Base-by-base conservation (phyloP, 1,140 invertebrate genomes). In the Nebria ingens region DNA sequence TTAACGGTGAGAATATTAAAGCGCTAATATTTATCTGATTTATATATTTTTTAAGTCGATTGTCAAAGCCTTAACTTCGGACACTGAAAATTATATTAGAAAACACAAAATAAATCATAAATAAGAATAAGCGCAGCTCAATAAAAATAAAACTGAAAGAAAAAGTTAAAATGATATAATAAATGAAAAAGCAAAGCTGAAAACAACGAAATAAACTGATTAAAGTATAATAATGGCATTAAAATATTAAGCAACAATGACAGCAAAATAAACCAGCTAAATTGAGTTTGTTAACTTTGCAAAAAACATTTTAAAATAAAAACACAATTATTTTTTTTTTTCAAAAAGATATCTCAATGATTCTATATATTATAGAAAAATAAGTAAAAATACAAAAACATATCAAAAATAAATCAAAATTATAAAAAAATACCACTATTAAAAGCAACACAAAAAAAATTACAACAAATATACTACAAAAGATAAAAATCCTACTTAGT, bases 71-170 rank as follows among this genome's bases (percentile, higher is more conserved):
- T n/a, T n/a, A n/a, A n/a, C n/a, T n/a, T n/a, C n/a, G 25, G 25
- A 34, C n/a, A n/a, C 25, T 34, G 25, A 34, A 34, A 34, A 9
- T 34, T n/a, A 34, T 9, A 34, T 9, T 34, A 34, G n/a, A 34
- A 34, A n/a, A 34, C 25, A 34, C n/a, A 34, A 34, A 34, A 34
- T 34, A 34, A 34, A 34, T n/a, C n/a, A n/a, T 34, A 34, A 34
- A 34, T 34, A n/a, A 34, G n/a, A 34, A 34, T 34, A 34, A 34
- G n/a, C n/a, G n/a, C n/a, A n/a, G n/a, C n/a, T 34, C 6, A 34
- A 34, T 9, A 34, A n/a, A 34, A 34, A n/a, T n/a, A 34, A n/a
- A 34, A 34, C 25, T 34, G 25, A 34, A 34, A 34, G 25, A 34
- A 34, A 34, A 34, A 34, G 6, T 9, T 34, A 34, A 34, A 6